Evolutionary conservation across 2,888 invertebrate genomes (phyloP), one percentile per base, ranked within the genome.

Genomic region (Platynereis dumerilii): DNA sequence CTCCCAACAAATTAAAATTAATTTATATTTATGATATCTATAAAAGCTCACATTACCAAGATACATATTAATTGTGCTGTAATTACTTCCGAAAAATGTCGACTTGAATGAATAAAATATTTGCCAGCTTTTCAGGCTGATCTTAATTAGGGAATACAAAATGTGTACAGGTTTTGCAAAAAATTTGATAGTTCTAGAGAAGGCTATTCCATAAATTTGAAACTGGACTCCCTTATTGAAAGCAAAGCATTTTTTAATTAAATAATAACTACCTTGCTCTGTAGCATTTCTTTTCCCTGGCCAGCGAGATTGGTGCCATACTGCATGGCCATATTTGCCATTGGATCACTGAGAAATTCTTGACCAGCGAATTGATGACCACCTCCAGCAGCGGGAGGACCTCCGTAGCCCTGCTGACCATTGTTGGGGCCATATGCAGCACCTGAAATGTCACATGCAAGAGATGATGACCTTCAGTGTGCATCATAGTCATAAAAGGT

Each of bases 231-330:
- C n/a, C n/a, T n/a, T n/a, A n/a, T n/a, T n/a, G n/a, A n/a, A n/a
- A n/a, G n/a, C n/a, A n/a, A n/a, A 24, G 5, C 24, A 28, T 26
- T n/a, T 55, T 7, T 57, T 39, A 2, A 58, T 17, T 28, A 20
- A 12, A n/a, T 58, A 24, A 10, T 29, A 12, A 15, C 3, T n/a
- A 12, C 57, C 75, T 73, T 69, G 82, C 82, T 87, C 80, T 90
- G 88, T 26, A 93, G 89, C 60, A 87, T 87, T 75, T 91, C 91
- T 73, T 90, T 90, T 22, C 94, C 92, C 72, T 92, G 90, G 45
- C 90, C 91, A 1, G 94, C 91, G 69, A 96, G 86, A 77, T 91
- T 91, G 81, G 92, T 92, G 28, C 96, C 95, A 85, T 96, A 97
- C 81, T 94, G 92, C 87, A 94, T 88, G 0, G 97, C 97, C 91